These are phyloP conservation scores for Sylvia borin DNA, from an alignment of 2,797 vertebrate species.

Conservation along the genomic window DNA sequence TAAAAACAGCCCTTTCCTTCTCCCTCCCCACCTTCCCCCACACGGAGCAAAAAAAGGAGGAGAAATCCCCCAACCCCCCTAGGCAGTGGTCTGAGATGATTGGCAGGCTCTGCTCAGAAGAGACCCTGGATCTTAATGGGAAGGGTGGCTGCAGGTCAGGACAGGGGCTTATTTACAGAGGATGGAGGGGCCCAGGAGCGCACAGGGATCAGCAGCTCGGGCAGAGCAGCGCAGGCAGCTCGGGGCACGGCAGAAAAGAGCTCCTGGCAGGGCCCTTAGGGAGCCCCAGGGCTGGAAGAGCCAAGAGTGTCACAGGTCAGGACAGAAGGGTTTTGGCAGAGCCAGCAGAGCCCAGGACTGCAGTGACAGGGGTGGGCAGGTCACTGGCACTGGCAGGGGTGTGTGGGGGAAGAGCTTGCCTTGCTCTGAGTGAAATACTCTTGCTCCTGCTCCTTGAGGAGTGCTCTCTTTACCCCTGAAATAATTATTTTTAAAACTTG, in stretches of 20 bases:
- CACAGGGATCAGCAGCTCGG: not conserved
- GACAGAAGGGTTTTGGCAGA: not conserved
- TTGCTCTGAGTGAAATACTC: not conserved
- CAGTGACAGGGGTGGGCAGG: not conserved
- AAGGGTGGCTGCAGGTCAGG: constrained; percentile 18
- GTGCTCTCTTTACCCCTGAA: not conserved
- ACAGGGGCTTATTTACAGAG: not conserved
- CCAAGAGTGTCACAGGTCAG: not conserved
- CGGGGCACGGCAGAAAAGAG: not conserved
- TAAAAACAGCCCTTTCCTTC: constrained; percentile 31
- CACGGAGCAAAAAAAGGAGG: not conserved
- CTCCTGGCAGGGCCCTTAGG: not conserved
- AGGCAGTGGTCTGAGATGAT: not conserved
- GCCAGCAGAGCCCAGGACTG: not conserved
- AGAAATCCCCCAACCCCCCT: not conserved
- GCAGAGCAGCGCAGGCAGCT: not conserved
- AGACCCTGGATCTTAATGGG: not conserved
- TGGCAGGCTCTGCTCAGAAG: not conserved
- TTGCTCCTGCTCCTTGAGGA: not conserved
- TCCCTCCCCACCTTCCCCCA: not conserved
- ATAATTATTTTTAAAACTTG: not conserved
- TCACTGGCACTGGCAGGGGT: not conserved
- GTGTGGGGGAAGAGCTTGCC: not conserved
- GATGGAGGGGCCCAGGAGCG: not conserved
- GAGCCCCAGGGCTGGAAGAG: not conserved